These are phyloP conservation scores for Cataglyphis albicans DNA, from an alignment of 2,888 invertebrate genomes.

Conservation along the genomic window DNA sequence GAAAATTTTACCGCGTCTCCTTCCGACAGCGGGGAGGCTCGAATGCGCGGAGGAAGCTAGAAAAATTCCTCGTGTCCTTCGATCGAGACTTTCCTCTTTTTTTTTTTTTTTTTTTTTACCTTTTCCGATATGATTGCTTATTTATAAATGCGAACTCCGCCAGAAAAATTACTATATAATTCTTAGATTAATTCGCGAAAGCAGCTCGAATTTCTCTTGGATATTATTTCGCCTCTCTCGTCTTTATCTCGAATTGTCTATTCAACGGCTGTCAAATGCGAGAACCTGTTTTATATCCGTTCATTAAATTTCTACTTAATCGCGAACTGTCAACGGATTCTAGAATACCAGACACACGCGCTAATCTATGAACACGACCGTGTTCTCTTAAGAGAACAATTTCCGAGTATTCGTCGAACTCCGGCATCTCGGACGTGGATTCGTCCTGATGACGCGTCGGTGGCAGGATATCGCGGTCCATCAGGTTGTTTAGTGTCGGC, in stretches of 20 bases:
- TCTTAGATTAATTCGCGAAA: conserved; percentile 42
- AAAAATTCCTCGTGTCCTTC: conserved; percentile 57
- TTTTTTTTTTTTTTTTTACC: neutral
- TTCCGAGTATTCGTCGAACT: conserved; percentile 62
- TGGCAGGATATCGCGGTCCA: conserved; percentile 83
- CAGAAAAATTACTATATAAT: conserved; percentile 26
- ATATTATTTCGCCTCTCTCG: conserved; percentile 28
- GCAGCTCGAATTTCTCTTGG: conserved; percentile 28
- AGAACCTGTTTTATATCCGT: conserved; percentile 28
- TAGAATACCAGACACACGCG: conserved; percentile 23
- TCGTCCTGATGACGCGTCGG: conserved; percentile 77
- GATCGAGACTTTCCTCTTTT: conserved; percentile 5
- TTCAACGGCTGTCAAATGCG: conserved; percentile 34
- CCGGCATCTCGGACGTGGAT: conserved; percentile 55
- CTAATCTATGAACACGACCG: conserved; percentile 37
- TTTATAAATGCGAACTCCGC: conserved; percentile 42
- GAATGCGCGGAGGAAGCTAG: conserved; percentile 52
- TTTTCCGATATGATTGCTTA: neutral
- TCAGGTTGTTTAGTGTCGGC: conserved; percentile 84
- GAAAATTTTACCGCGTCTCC: conserved; percentile 71
- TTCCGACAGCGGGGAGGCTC: conserved; percentile 50
- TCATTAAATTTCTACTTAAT: conserved; percentile 50
- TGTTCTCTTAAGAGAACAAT: conserved; percentile 54
- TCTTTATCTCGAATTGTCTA: conserved; percentile 15
- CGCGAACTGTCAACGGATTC: conserved; percentile 14